These are phyloP conservation scores for Triops cancriformis DNA, from an alignment of 1,140 invertebrate species.

Conservation along the genomic window DNA sequence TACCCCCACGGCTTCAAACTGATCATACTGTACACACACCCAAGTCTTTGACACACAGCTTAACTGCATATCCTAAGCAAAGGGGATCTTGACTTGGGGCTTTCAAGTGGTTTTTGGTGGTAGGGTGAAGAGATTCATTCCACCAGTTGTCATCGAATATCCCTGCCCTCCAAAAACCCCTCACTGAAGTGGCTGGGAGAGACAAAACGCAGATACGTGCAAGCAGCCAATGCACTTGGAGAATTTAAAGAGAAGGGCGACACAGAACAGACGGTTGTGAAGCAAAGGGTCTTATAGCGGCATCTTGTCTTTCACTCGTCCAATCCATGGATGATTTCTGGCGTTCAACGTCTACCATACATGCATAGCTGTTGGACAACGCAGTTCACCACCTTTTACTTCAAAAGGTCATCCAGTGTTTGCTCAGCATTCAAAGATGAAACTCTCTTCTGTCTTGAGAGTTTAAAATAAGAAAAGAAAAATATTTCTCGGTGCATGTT, in stretches of 20 bases:
- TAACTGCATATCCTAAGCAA: neutral
- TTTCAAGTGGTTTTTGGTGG: neutral
- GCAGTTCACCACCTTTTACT: too few relatives aligned
- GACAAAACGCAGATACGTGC: neutral
- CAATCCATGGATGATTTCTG: neutral
- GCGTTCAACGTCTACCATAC: too few relatives aligned
- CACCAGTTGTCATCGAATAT: slow-evolving; percentile 6
- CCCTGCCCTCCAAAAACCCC: neutral
- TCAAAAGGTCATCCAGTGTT: too few relatives aligned
- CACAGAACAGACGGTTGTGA: neutral
- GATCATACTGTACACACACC: too few relatives aligned
- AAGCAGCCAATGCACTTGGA: neutral
- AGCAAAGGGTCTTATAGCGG: neutral
- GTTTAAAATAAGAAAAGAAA: too few relatives aligned
- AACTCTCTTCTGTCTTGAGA: too few relatives aligned
- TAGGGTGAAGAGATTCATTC: neutral
- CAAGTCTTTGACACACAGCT: neutral
- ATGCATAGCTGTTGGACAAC: too few relatives aligned
- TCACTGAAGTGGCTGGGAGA: neutral
- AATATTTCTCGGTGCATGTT: too few relatives aligned
- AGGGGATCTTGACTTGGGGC: neutral
- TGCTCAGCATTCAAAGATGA: too few relatives aligned
- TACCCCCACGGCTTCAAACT: too few relatives aligned
- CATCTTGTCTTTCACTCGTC: neutral
- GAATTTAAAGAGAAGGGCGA: neutral